Percentiles rank a stretch among this genome's conserved stretches.
Evolutionary conservation across 2,888 invertebrate genomes (phyloP).

Genomic region (Cyclophora punctaria): DNA sequence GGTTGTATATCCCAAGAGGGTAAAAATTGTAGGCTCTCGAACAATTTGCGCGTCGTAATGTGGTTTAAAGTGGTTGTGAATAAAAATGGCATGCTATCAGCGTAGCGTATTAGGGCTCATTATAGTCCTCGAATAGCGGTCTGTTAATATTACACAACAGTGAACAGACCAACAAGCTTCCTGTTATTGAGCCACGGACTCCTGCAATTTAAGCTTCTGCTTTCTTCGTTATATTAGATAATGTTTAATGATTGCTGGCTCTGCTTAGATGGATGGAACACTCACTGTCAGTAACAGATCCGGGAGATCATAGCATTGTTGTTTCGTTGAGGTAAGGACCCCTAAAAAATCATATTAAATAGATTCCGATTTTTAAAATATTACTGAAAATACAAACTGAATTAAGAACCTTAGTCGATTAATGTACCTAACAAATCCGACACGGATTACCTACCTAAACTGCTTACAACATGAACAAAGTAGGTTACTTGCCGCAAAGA

Average conservation of each 20-base stretch:
- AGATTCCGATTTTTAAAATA: too few relatives aligned
- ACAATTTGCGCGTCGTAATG: constrained; percentile 30
- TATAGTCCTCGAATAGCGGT: constrained; percentile 29
- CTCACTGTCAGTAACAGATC: too few relatives aligned
- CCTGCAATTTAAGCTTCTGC: too few relatives aligned
- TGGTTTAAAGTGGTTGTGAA: constrained; percentile 27
- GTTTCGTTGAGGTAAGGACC: too few relatives aligned
- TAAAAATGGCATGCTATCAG: constrained; percentile 23
- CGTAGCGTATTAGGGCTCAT: constrained; percentile 30
- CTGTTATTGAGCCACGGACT: constrained; percentile 19
- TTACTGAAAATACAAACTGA: too few relatives aligned
- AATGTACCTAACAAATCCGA: too few relatives aligned
- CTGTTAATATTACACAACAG: constrained; percentile 23
- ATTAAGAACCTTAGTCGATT: too few relatives aligned
- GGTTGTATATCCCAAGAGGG: constrained; percentile 1
- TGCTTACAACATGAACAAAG: constrained; percentile 1
- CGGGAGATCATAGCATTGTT: too few relatives aligned
- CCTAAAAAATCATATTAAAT: too few relatives aligned
- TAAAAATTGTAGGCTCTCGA: constrained; percentile 21
- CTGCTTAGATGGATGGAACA: too few relatives aligned
- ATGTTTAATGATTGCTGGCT: constrained; percentile 1
- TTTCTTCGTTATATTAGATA: too few relatives aligned
- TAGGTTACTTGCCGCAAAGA: constrained; percentile 3
- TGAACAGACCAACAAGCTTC: constrained; percentile 20
- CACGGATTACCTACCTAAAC: neutral